phyloP scores from a whole-genome alignment of 2,888 invertebrate species.

The Philhelius pedissequus region DNA sequence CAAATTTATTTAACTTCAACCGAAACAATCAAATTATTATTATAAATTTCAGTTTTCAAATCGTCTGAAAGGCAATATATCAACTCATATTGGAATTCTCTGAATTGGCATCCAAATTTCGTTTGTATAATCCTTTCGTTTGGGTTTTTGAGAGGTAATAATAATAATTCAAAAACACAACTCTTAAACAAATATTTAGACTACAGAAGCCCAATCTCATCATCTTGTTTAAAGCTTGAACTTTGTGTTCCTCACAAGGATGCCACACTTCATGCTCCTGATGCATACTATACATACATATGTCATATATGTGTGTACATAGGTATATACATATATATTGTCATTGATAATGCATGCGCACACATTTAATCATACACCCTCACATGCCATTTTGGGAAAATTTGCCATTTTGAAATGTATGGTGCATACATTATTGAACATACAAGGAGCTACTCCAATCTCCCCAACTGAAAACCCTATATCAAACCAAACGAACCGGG shows the following conservation, averaged over 20 bases:
- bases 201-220: conserved; percentile 36
- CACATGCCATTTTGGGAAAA: conserved; percentile 53
- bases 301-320: background rate
- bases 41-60: no score
- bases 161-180: conserved; percentile 1
- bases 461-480: background rate
- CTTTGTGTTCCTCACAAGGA: conserved; percentile 2
- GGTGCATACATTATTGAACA: conserved; percentile 63
- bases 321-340: background rate
- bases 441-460: conserved; percentile 29
- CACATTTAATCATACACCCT: conserved; percentile 57
- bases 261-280: background rate
- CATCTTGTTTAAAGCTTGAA: conserved; percentile 45
- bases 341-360: conserved; percentile 62
- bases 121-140: conserved; percentile 37
- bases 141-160: background rate
- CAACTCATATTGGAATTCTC: background rate
- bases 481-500: background rate
- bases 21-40: background rate
- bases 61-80: background rate
- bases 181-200: conserved; percentile 42
- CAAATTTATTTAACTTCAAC: no score
- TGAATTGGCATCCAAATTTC: background rate
- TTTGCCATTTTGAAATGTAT: conserved; percentile 63
- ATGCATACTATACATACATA: no score